Conservation (phyloP, 2,113 vertebrate species). For the Myotis lucifugus region DNA sequence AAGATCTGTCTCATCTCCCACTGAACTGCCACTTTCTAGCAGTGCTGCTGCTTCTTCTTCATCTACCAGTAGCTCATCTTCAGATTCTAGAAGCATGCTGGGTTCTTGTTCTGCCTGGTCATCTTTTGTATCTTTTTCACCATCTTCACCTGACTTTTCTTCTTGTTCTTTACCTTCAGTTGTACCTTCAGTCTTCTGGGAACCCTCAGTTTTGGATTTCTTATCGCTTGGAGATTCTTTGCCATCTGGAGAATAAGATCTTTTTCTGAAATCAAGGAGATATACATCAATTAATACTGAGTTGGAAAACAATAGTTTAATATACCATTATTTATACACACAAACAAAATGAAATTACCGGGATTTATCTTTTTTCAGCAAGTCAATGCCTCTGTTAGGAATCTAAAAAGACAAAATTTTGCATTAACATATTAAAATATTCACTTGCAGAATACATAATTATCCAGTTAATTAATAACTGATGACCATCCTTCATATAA, state of each 20-base stretch:
- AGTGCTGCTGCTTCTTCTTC: slow-evolving; percentile 88
- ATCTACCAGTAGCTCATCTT: slow-evolving; percentile 87
- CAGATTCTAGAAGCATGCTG: slow-evolving; percentile 86
- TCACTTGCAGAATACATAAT: not conserved
- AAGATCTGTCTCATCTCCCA: slow-evolving; percentile 86
- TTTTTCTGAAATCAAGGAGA: slow-evolving; percentile 81
- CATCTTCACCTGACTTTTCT: slow-evolving; percentile 84
- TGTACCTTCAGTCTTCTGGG: slow-evolving; percentile 83
- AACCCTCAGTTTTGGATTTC: slow-evolving; percentile 85
- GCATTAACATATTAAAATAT: not conserved
- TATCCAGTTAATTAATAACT: not conserved
- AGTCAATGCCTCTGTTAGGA: slow-evolving; percentile 88
- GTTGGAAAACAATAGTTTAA: slow-evolving; percentile 8
- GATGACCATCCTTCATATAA: not conserved
- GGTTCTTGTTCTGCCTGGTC: slow-evolving; percentile 86
- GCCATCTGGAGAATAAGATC: slow-evolving; percentile 88
- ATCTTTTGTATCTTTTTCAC: slow-evolving; percentile 82
- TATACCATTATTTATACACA: not conserved
- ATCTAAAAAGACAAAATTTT: slow-evolving; percentile 83
- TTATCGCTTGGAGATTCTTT: slow-evolving; percentile 88
- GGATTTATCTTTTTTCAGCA: slow-evolving; percentile 89
- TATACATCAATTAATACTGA: not conserved
- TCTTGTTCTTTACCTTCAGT: slow-evolving; percentile 85
- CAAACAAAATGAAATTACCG: slow-evolving; percentile 82
- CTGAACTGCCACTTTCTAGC: slow-evolving; percentile 88